Conservation (phyloP, 1,140 invertebrate genomes). For the Drosophila nasuta region DNA sequence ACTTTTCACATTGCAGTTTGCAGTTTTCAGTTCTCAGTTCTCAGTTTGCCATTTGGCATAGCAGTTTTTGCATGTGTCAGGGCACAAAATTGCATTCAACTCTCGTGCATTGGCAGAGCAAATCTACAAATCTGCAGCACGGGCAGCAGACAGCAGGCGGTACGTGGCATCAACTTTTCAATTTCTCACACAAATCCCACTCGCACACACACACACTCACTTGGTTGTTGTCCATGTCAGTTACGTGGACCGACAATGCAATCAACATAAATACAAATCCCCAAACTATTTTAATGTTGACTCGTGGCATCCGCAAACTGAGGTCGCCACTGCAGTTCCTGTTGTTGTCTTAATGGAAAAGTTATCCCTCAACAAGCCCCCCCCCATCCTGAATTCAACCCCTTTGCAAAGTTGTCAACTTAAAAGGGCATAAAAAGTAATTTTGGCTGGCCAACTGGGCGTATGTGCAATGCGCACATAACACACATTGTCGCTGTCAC, state of each 20-base stretch:
- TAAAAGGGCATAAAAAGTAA: conserved; percentile 62
- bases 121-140: conserved; percentile 42
- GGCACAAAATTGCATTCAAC: conserved; percentile 65
- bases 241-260: conserved; percentile 73
- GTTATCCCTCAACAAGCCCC: conserved; percentile 29
- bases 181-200: conserved; percentile 66
- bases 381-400: background rate
- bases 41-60: background rate
- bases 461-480: conserved; percentile 58
- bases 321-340: conserved; percentile 21
- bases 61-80: conserved; percentile 42
- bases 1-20: conserved; percentile 49
- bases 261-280: conserved; percentile 84
- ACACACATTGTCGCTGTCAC: conserved; percentile 3
- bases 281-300: conserved; percentile 82
- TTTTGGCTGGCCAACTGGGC: conserved; percentile 52
- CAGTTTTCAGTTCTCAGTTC: background rate
- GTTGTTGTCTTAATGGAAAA: conserved; percentile 73
- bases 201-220: conserved; percentile 31
- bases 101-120: conserved; percentile 31
- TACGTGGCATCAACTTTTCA: conserved; percentile 69
- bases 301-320: conserved; percentile 45
- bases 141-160: conserved; percentile 7
- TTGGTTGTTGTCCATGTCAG: conserved; percentile 42
- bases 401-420: conserved; percentile 42